Evolutionary conservation across 2,888 invertebrate genomes (phyloP).

Genomic region (Ormyrus labotus): DNA sequence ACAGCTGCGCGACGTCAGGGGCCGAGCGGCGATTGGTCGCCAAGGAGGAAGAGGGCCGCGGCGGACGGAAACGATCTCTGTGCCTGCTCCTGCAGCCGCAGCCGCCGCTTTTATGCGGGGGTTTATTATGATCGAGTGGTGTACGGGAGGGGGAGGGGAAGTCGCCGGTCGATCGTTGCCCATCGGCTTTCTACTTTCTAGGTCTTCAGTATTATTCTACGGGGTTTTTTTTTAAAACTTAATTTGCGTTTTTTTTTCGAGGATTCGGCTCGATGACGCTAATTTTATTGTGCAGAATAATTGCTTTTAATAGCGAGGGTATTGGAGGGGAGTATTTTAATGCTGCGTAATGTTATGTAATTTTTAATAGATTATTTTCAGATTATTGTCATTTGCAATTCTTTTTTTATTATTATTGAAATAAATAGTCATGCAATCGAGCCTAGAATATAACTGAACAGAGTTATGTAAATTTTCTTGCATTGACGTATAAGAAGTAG

Average conservation of each 20-base stretch:
- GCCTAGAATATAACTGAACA: too few species aligned
- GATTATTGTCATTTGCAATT: too few species aligned
- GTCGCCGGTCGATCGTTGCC: not conserved
- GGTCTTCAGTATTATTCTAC: not conserved
- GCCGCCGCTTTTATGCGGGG: slow-evolving; percentile 1
- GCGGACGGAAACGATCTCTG: slow-evolving; percentile 47
- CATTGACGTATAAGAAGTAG: too few species aligned
- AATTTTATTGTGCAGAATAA: too few species aligned
- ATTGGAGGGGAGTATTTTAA: too few species aligned
- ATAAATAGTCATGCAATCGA: too few species aligned
- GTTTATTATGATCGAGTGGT: slow-evolving; percentile 14
- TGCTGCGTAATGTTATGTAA: too few species aligned
- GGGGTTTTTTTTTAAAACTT: not conserved
- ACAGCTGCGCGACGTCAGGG: slow-evolving; percentile 46
- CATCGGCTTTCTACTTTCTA: not conserved
- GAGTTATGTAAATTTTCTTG: too few species aligned
- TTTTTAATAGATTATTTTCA: too few species aligned
- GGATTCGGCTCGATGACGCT: not conserved
- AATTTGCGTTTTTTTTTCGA: not conserved
- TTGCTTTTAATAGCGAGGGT: too few species aligned
- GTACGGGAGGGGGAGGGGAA: not conserved
- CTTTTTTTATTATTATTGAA: too few species aligned
- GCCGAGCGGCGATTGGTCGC: slow-evolving; percentile 27
- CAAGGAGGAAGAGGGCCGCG: not conserved
- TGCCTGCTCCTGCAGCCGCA: slow-evolving; percentile 14